A percentile compares a stretch with the other conserved stretches of the same genome.
Conservation (phyloP, 2,888 invertebrate genomes). For the Ophioninae sp. region DNA sequence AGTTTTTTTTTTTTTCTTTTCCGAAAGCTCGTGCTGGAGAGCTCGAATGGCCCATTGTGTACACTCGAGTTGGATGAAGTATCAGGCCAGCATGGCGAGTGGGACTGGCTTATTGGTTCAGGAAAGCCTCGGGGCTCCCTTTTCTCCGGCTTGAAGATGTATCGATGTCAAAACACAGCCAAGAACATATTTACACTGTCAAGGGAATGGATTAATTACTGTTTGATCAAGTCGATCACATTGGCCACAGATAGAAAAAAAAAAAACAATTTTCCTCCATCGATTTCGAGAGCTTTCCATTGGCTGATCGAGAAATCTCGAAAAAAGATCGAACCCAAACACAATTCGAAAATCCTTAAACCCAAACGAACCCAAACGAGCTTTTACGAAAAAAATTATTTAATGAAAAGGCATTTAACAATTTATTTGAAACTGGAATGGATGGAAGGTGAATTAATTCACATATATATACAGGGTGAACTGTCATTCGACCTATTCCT, state of each 20-base stretch:
- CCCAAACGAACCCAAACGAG: no score
- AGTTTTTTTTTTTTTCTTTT: constrained; percentile 3
- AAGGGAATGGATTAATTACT: background rate
- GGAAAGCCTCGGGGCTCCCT: constrained; percentile 40
- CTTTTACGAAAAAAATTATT: no score
- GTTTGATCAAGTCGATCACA: background rate
- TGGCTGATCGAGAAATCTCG: background rate
- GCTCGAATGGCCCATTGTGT: background rate
- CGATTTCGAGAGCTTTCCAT: background rate
- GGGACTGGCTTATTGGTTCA: constrained; percentile 50
- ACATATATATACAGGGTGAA: no score
- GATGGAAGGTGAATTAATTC: no score
- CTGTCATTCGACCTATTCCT: no score
- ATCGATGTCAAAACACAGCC: background rate
- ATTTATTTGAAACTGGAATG: no score
- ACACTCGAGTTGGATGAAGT: background rate
- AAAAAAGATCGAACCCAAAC: background rate
- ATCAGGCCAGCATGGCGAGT: constrained; percentile 7
- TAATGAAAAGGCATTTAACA: no score
- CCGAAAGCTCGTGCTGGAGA: background rate
- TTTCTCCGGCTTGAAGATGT: constrained; percentile 6
- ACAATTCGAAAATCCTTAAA: no score
- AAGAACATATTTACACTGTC: background rate
- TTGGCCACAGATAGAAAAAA: background rate
- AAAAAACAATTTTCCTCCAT: background rate